A percentile compares a stretch with the other conserved stretches of the same genome.
These are phyloP conservation scores for Progne subis DNA, from an alignment of 2,113 vertebrate species.

Conservation along the genomic window DNA sequence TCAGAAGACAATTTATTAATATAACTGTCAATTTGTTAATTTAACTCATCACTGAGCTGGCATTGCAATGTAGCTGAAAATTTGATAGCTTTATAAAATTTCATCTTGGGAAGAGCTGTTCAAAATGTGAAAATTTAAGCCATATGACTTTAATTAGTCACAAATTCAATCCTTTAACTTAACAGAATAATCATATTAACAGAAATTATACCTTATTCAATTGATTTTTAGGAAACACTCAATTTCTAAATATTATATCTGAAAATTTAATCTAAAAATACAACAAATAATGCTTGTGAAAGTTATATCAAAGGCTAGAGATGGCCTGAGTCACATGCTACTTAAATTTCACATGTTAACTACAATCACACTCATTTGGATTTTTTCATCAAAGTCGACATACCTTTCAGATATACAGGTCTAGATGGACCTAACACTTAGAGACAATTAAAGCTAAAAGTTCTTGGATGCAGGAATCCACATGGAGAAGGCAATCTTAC, in stretches of 20 bases:
- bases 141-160: conserved; percentile 30
- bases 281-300: background rate
- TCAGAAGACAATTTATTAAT: conserved; percentile 43
- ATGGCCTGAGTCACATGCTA: background rate
- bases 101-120: background rate
- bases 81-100: conserved; percentile 33
- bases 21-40: conserved; percentile 58
- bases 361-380: background rate
- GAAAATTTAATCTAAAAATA: background rate
- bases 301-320: background rate
- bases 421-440: background rate
- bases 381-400: background rate
- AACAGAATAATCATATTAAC: background rate
- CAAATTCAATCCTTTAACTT: background rate
- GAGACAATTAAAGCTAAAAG: background rate
- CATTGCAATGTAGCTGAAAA: conserved; percentile 15
- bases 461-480: background rate
- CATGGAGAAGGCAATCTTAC: background rate
- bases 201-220: background rate
- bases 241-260: background rate
- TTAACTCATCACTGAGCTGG: conserved; percentile 38
- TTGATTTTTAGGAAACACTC: conserved; percentile 2
- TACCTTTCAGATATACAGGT: background rate
- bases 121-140: conserved; percentile 12
- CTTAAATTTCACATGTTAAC: background rate